Conservation (phyloP, 2,113 vertebrate genomes). For the Campylomormyrus numenius region DNA sequence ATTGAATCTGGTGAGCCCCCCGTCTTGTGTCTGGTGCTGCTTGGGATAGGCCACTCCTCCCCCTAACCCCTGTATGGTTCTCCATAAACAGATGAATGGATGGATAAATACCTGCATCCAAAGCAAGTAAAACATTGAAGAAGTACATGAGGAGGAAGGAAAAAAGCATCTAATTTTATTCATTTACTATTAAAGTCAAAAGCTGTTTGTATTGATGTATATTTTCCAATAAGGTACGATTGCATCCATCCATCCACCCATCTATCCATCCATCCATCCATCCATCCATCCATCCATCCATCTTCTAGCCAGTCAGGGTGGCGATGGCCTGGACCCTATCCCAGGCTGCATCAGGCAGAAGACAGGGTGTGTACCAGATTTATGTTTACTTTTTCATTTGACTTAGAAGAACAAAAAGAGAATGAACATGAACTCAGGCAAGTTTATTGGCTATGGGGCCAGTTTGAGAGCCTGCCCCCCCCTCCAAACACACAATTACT, state of each 20-base stretch:
- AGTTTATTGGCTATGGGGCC: conserved; percentile 52
- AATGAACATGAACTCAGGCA: background rate
- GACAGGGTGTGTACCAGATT: background rate
- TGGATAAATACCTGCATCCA: background rate
- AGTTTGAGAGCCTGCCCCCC: conserved; percentile 41
- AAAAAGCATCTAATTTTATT: background rate
- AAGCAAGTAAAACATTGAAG: background rate
- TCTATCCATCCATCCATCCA: background rate
- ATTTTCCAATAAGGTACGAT: background rate
- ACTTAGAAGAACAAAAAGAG: background rate
- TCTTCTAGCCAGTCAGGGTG: background rate
- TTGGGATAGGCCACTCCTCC: background rate
- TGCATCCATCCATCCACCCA: background rate
- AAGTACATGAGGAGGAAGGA: background rate
- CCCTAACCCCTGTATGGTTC: background rate
- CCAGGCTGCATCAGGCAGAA: background rate
- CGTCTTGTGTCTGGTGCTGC: background rate
- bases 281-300: background rate
- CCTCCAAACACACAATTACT: conserved; percentile 34
- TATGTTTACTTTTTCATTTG: background rate
- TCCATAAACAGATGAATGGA: background rate
- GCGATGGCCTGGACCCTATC: background rate
- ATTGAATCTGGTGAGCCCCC: background rate
- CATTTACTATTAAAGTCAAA: background rate
- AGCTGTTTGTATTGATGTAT: background rate